These are phyloP conservation scores for Drosophila melanica DNA, from an alignment of 1,140 invertebrate species.

Conservation along the genomic window DNA sequence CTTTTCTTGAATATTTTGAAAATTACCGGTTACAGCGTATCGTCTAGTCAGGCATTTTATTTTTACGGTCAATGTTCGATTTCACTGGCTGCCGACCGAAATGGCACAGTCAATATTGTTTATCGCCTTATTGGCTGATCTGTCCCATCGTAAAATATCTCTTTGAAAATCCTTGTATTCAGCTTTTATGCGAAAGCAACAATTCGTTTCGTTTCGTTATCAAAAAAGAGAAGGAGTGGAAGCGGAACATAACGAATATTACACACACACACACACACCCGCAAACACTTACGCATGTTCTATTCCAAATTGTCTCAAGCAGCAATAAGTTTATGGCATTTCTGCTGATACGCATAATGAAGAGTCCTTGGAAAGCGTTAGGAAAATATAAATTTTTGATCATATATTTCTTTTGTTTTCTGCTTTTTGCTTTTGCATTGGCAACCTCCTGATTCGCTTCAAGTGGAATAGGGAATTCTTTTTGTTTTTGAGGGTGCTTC, in stretches of 20 bases:
- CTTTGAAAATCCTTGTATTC: too few species aligned
- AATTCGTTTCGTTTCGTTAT: background rate
- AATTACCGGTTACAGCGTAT: background rate
- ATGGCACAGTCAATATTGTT: conserved; percentile 18
- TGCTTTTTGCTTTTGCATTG: conserved; percentile 18
- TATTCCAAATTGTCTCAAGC: background rate
- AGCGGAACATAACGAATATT: background rate
- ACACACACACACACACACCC: too few species aligned
- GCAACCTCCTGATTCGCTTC: conserved; percentile 27
- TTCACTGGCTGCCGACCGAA: background rate
- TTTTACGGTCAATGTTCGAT: background rate
- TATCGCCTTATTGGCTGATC: background rate
- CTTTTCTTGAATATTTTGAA: too few species aligned
- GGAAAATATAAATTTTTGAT: conserved; percentile 64
- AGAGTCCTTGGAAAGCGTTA: conserved; percentile 60
- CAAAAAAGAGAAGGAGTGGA: background rate
- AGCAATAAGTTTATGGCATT: background rate
- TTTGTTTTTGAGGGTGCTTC: background rate
- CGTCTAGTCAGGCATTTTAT: background rate
- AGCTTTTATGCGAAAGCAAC: too few species aligned
- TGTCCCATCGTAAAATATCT: background rate
- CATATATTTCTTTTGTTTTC: conserved; percentile 31
- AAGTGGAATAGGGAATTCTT: background rate
- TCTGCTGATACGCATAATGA: conserved; percentile 39
- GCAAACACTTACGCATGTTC: background rate